These are phyloP conservation scores for Platanista minor DNA, from an alignment of 2,113 vertebrate genomes.

Conservation along the genomic window DNA sequence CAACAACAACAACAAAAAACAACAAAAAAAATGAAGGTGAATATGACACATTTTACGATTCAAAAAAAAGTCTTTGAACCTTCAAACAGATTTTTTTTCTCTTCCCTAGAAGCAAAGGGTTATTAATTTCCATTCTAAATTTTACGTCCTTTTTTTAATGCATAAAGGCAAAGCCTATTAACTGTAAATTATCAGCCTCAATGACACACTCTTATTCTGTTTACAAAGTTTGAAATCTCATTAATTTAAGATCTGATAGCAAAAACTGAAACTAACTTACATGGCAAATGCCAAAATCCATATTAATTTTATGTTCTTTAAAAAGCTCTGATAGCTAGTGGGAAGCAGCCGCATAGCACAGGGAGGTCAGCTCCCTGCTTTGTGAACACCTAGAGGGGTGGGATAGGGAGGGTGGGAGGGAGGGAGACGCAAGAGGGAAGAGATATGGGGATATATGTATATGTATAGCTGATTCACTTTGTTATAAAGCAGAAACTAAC, in stretches of 20 bases:
- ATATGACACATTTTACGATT: neutral
- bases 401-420: too few species aligned
- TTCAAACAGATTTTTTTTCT: neutral
- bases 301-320: neutral
- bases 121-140: neutral
- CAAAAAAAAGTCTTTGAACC: neutral
- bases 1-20: too few species aligned
- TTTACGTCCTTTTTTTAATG: neutral
- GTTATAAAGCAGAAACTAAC: neutral
- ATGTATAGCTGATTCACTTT: too few species aligned
- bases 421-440: too few species aligned
- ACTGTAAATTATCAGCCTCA: neutral
- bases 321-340: neutral
- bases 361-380: too few species aligned
- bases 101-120: neutral
- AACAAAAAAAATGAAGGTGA: neutral
- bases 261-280: neutral
- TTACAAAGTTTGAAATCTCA: conserved; percentile 4
- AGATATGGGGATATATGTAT: too few species aligned
- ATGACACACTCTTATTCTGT: neutral
- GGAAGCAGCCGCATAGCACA: too few species aligned
- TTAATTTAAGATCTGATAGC: conserved; percentile 34
- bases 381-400: too few species aligned
- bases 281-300: neutral
- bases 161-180: neutral